phyloP scores from a whole-genome alignment of 2,888 invertebrate species.

The Endotricha flammealis region DNA sequence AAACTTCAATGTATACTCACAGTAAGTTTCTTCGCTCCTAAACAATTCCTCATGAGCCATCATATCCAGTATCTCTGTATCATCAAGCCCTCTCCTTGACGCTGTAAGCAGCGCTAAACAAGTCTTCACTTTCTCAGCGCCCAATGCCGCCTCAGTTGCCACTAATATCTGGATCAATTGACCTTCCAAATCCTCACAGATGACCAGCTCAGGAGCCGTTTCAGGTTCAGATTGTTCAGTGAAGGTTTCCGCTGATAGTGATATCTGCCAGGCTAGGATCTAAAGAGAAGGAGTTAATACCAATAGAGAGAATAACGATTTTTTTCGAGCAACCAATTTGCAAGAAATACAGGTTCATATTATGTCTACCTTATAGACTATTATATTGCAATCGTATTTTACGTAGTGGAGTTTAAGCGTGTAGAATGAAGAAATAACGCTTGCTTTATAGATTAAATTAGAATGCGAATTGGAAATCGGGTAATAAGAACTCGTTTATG shows the following conservation, averaged over 20 bases:
- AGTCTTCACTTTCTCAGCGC: conserved; percentile 80
- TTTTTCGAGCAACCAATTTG: too few relatives aligned
- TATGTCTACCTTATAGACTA: too few relatives aligned
- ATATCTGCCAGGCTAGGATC: conserved; percentile 74
- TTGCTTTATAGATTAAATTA: too few relatives aligned
- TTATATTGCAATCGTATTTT: too few relatives aligned
- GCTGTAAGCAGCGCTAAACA: conserved; percentile 86
- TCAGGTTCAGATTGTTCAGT: conserved; percentile 62
- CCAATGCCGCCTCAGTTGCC: conserved; percentile 82
- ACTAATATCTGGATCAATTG: conserved; percentile 83
- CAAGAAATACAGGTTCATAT: too few relatives aligned
- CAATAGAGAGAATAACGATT: too few relatives aligned
- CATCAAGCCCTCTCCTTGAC: conserved; percentile 87
- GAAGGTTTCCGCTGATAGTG: conserved; percentile 68
- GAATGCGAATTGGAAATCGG: too few relatives aligned
- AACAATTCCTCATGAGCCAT: conserved; percentile 81
- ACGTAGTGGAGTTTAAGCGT: too few relatives aligned
- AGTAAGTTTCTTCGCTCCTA: conserved; percentile 80
- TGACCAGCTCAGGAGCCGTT: conserved; percentile 53
- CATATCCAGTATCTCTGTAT: conserved; percentile 87
- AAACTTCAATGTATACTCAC: too few relatives aligned
- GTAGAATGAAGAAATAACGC: too few relatives aligned
- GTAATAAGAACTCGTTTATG: too few relatives aligned
- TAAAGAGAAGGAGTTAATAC: too few relatives aligned
- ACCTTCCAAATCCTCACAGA: conserved; percentile 69